These are phyloP conservation scores for Dendrolimus houi DNA, from an alignment of 2,888 invertebrate genomes.

Conservation along the genomic window DNA sequence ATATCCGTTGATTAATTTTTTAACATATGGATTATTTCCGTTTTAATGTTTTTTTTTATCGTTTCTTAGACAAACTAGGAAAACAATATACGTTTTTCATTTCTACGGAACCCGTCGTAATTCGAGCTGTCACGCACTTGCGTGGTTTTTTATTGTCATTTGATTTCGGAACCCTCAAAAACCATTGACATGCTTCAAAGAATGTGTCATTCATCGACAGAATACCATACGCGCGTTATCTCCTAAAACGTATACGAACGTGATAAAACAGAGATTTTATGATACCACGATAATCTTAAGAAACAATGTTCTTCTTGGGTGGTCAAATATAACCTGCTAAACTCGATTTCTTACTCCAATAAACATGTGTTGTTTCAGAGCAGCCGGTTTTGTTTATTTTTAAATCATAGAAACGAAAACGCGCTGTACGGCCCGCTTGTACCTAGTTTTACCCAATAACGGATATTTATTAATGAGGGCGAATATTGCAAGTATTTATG, in stretches of 20 bases:
- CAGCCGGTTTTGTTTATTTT: conserved; percentile 55
- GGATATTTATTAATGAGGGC: too few relatives aligned
- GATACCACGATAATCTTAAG: conserved; percentile 52
- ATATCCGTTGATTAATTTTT: too few relatives aligned
- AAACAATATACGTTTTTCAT: too few relatives aligned
- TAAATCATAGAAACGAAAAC: conserved; percentile 42
- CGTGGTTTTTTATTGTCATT: too few relatives aligned
- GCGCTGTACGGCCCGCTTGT: too few relatives aligned
- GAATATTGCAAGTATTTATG: too few relatives aligned
- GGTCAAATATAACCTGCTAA: conserved; percentile 45
- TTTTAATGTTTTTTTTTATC: too few relatives aligned
- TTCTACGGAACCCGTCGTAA: too few relatives aligned
- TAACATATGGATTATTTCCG: too few relatives aligned
- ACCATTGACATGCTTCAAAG: not conserved
- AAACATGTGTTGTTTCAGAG: conserved; percentile 55
- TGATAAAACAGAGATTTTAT: conserved; percentile 70
- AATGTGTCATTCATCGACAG: not conserved
- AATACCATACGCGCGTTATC: not conserved
- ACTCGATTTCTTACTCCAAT: conserved; percentile 55
- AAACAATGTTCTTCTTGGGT: conserved; percentile 71
- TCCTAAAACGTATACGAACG: conserved; percentile 36
- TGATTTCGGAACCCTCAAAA: not conserved
- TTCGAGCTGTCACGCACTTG: too few relatives aligned
- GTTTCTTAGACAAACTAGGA: too few relatives aligned
- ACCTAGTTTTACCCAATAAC: too few relatives aligned